Evolutionary conservation across 2,888 invertebrate genomes (phyloP), one percentile per base, ranked within the genome.

Genomic region (Acanthosepion esculentum): DNA sequence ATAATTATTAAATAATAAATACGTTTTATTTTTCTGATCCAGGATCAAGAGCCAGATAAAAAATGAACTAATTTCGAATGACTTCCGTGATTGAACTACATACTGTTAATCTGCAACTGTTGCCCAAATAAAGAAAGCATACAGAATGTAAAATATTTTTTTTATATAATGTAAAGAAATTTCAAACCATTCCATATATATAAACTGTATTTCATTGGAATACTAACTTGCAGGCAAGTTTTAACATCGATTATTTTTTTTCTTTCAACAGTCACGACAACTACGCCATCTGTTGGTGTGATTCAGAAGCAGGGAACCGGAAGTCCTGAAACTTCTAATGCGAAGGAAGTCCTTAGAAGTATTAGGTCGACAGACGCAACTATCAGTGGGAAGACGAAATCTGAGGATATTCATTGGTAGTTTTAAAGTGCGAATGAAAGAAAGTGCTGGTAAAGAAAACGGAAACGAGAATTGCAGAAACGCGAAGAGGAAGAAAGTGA

Each of bases 271-370:
- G 15, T 78, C 78, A 78, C 78, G 33, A 78, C n/a, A 12, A 33
- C n/a, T 33, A n/a, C 15, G n/a, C n/a, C 78, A n/a, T 78, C 78
- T n/a, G 78, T 33, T 78, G 59, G 78, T 78, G 78, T 33, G 78
- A 78, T 78, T 78, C n/a, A n/a, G 78, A n/a, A 78, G n/a, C n/a
- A n/a, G 33, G 18, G n/a, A 78, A 78, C 33, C 78, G 78, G 78
- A 78, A 78, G n/a, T 78, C 78, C n/a, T n/a, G 78, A 78, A 78
- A 78, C 78, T 78, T 78, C 78, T 78, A 18, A 78, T 23, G n/a
- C 78, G n/a, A 12, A n/a, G 78, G 78, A 78, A 78, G 78, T 78
- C 78, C 78, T 78, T 78, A 78, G 78, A 78, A 78, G n/a, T 78
- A n/a, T 78, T 15, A n/a, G n/a, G 15, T 78, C 78, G n/a, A n/a